Conservation (phyloP, 2,888 invertebrate species). For the Oeneis ivallda region DNA sequence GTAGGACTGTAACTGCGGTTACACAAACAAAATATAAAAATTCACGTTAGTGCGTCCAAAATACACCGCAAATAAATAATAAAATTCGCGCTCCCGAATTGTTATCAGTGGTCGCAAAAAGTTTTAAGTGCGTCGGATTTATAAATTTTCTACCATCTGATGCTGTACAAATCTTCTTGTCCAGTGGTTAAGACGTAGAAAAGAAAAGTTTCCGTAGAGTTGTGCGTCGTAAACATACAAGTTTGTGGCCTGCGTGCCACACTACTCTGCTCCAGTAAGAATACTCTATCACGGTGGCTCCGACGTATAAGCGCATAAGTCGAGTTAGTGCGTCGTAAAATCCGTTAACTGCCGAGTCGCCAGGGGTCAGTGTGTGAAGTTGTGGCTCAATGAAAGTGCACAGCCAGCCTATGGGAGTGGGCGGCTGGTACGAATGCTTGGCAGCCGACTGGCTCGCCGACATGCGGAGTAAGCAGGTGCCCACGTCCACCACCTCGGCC, state of each 20-base stretch:
- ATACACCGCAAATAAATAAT: too few relatives aligned
- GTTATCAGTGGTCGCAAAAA: background rate
- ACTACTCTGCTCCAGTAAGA: background rate
- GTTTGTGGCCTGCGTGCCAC: background rate
- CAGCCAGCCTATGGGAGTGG: slow-evolving; percentile 78
- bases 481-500: slow-evolving; percentile 78
- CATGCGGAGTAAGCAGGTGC: slow-evolving; percentile 81
- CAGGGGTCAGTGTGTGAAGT: slow-evolving; percentile 53
- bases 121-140: slow-evolving; percentile 5
- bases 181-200: background rate
- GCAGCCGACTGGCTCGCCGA: slow-evolving; percentile 78
- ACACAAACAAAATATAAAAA: background rate
- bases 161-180: background rate
- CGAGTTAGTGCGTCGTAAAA: slow-evolving; percentile 6
- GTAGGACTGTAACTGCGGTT: slow-evolving; percentile 3
- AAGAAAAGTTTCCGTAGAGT: background rate
- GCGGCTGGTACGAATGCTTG: slow-evolving; percentile 76
- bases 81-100: background rate
- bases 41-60: background rate
- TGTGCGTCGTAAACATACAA: background rate
- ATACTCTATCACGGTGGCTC: background rate
- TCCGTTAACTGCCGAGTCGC: background rate
- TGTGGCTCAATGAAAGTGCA: slow-evolving; percentile 77
- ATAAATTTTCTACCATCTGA: background rate
- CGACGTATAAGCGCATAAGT: background rate